Conservation (phyloP, 2,113 vertebrate genomes). For the Myiagra hebetior region DNA sequence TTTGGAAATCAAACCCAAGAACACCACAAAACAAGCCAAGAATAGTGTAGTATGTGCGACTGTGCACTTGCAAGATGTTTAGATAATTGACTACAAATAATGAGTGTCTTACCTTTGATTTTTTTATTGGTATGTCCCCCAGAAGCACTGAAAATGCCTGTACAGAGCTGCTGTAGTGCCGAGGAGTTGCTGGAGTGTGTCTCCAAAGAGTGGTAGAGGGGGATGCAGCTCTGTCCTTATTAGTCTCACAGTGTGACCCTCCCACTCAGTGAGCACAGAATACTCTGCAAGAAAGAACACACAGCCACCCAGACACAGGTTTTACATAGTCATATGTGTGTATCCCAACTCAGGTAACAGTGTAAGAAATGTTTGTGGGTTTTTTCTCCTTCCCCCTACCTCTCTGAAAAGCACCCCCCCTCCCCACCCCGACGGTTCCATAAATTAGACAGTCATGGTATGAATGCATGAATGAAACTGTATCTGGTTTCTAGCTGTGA, state of each 20-base stretch:
- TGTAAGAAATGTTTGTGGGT: background rate
- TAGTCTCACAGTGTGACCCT: slow-evolving; percentile 94
- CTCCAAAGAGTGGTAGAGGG: slow-evolving; percentile 72
- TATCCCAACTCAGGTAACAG: background rate
- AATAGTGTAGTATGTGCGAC: background rate
- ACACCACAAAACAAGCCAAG: background rate
- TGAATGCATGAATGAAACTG: background rate
- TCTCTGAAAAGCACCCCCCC: background rate
- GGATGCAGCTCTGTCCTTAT: slow-evolving; percentile 91
- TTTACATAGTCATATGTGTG: background rate
- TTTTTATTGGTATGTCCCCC: background rate
- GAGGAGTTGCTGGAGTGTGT: slow-evolving; percentile 64
- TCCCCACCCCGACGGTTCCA: background rate
- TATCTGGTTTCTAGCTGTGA: slow-evolving; percentile 32
- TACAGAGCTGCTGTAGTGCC: slow-evolving; percentile 50
- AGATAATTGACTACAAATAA: background rate
- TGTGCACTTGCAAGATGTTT: background rate
- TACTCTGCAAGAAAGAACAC: slow-evolving; percentile 73
- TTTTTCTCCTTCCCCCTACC: background rate
- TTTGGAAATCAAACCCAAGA: background rate
- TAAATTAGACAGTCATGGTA: background rate
- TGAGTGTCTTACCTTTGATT: slow-evolving; percentile 70
- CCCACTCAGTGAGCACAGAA: slow-evolving; percentile 87
- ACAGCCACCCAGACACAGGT: slow-evolving; percentile 37
- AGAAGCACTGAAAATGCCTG: slow-evolving; percentile 54